Evolutionary conservation across 2,888 invertebrate species (phyloP).

Genomic region (Dynastes maya): DNA sequence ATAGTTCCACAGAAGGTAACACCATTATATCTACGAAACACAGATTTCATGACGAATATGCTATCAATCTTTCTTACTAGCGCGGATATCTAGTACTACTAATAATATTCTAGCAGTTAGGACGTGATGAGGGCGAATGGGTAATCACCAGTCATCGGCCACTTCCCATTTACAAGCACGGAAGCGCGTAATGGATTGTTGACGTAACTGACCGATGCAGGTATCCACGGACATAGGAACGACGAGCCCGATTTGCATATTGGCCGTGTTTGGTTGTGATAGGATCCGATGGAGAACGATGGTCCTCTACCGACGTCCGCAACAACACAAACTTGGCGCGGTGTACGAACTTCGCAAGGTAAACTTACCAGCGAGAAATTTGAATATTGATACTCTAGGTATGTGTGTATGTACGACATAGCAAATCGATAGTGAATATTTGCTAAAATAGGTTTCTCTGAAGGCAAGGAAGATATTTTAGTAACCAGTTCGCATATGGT

Average conservation of each 20-base stretch:
- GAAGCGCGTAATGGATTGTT: conserved; percentile 69
- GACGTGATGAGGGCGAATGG: conserved; percentile 33
- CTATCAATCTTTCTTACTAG: conserved; percentile 5
- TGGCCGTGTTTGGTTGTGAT: conserved; percentile 69
- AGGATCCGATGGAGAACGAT: conserved; percentile 62
- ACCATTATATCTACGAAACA: background rate
- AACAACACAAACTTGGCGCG: conserved; percentile 65
- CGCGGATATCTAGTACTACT: conserved; percentile 2
- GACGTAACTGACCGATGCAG: conserved; percentile 70
- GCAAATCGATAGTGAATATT: conserved; percentile 5
- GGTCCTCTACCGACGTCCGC: conserved; percentile 59
- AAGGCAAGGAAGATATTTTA: background rate
- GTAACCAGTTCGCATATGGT: no score
- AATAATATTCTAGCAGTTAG: conserved; percentile 36
- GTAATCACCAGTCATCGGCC: conserved; percentile 46
- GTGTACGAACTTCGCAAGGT: conserved; percentile 56
- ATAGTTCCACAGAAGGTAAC: no score
- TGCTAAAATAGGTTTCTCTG: background rate
- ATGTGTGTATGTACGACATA: background rate
- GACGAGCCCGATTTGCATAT: conserved; percentile 66
- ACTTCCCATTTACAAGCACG: conserved; percentile 59
- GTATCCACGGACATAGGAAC: conserved; percentile 59
- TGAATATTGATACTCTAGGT: conserved; percentile 66
- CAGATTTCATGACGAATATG: conserved; percentile 26
- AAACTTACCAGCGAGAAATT: conserved; percentile 60